phyloP scores from a whole-genome alignment of 2,888 invertebrate genomes.

The Cylindroiulus punctatus region DNA sequence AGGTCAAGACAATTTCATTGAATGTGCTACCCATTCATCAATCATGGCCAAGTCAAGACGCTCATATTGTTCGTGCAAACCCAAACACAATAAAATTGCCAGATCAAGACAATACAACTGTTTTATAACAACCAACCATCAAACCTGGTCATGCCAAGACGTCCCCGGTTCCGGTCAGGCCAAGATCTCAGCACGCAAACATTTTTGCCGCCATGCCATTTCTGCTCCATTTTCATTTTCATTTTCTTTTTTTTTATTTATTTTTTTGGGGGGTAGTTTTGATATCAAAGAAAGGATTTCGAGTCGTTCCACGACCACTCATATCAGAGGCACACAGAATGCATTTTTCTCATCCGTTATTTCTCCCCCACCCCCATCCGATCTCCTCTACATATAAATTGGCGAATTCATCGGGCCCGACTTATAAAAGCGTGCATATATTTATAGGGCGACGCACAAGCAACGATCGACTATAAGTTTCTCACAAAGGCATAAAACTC shows the following conservation, averaged over 20 bases:
- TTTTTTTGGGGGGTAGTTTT: neutral
- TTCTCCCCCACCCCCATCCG: too few relatives aligned
- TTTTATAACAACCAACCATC: too few relatives aligned
- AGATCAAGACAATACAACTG: too few relatives aligned
- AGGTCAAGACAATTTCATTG: neutral
- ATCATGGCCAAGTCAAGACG: too few relatives aligned
- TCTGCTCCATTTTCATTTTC: too few relatives aligned
- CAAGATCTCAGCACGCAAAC: neutral
- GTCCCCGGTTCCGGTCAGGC: neutral
- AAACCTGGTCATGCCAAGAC: too few relatives aligned
- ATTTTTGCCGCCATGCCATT: too few relatives aligned
- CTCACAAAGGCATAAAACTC: constrained; percentile 48
- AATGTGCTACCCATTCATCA: too few relatives aligned
- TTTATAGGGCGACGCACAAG: constrained; percentile 15
- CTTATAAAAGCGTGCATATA: constrained; percentile 24
- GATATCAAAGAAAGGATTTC: neutral
- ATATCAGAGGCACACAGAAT: neutral
- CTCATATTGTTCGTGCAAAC: too few relatives aligned
- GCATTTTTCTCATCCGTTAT: neutral
- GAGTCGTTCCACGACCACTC: neutral
- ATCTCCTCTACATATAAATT: neutral
- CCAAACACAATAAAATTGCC: too few relatives aligned
- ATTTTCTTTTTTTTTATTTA: neutral
- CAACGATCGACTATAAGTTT: constrained; percentile 48
- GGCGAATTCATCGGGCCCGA: constrained; percentile 17